Percentiles rank a stretch among this genome's conserved stretches.
These are phyloP conservation scores for Etheostoma spectabile DNA, from an alignment of 2,113 vertebrate genomes.

Conservation along the genomic window DNA sequence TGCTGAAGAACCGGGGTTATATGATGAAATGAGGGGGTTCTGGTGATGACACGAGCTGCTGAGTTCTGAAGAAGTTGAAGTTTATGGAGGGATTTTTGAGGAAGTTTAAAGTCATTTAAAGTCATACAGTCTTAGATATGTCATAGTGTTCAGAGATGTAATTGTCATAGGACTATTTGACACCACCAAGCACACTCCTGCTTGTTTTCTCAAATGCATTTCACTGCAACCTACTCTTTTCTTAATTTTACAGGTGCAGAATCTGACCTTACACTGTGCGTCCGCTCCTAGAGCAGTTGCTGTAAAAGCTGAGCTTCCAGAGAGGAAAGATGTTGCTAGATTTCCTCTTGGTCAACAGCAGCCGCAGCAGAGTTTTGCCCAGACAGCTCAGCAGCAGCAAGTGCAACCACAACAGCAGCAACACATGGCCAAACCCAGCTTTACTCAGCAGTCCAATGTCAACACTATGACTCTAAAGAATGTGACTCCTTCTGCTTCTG, in stretches of 20 bases:
- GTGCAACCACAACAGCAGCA: conserved; percentile 81
- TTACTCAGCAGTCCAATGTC: conserved; percentile 68
- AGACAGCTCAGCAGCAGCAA: conserved; percentile 88
- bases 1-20: too few species aligned
- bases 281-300: conserved; percentile 73
- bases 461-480: conserved; percentile 73
- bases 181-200: background rate
- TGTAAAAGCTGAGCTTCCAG: conserved; percentile 83
- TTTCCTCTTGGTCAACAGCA: conserved; percentile 91
- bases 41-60: too few species aligned
- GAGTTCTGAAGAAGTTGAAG: too few species aligned
- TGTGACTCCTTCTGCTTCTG: conserved; percentile 68
- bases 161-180: conserved; percentile 1
- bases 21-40: too few species aligned
- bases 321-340: conserved; percentile 84
- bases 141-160: background rate
- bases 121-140: background rate
- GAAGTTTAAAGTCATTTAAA: too few species aligned
- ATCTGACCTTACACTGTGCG: conserved; percentile 83
- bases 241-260: conserved; percentile 77
- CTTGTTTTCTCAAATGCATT: background rate
- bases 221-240: background rate
- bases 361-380: conserved; percentile 77
- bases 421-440: conserved; percentile 79
- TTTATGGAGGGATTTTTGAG: too few species aligned